Base-by-base conservation (phyloP, 37 sponge, comb jelly and placozoan species). In the Aphrocallistes beatrix region DNA sequence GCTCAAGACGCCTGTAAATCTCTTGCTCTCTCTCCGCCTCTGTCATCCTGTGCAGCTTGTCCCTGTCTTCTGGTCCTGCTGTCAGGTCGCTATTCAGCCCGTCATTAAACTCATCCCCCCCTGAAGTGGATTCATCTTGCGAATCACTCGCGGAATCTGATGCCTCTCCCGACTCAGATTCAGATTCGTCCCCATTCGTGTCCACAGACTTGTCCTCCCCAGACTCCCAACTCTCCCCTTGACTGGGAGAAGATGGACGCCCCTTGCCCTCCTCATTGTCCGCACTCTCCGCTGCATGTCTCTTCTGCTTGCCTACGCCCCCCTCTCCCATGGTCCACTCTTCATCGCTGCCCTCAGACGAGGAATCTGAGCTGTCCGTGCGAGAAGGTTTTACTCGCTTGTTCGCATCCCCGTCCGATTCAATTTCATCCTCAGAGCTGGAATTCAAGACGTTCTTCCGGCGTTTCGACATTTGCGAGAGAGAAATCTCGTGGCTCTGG, bases 11-110 rank as follows among this genome's bases (percentile, higher is more conserved):
- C n/a, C 89, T 90, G 39, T 89, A 94, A 82, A 97, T 84, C 84
- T 95, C 99, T 40, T 85, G 86, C 82, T 97, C 99, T 42, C 99
- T 86, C 88, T 97, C 99, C 25, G 89, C 91, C 69, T 97, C 99
- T 30, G 92, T 97, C 95, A 97, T 94, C 28, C 3, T 82, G 25
- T n/a, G 50, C 36, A 37, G 82, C 85, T 82, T 89, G 38, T 40
- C 86, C 83, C 92, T 40, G 49, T 97, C 99, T 34, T 93, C 92
- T 23, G 90, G 90, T 69, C 95, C 99, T 38, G 96, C 95, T 0
- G 91, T 38, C 87, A 95, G 51, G 25, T 94, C 86, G 19, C 93
- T 96, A 83, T 95, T 96, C 50, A 95, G 82, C 0, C 99, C 99
- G 87, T 97, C 99, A 88, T 90, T 87, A 88, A 92, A 96, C 85